Evolutionary conservation across 2,113 vertebrate genomes (phyloP).

Genomic region (Hystrix brachyura): DNA sequence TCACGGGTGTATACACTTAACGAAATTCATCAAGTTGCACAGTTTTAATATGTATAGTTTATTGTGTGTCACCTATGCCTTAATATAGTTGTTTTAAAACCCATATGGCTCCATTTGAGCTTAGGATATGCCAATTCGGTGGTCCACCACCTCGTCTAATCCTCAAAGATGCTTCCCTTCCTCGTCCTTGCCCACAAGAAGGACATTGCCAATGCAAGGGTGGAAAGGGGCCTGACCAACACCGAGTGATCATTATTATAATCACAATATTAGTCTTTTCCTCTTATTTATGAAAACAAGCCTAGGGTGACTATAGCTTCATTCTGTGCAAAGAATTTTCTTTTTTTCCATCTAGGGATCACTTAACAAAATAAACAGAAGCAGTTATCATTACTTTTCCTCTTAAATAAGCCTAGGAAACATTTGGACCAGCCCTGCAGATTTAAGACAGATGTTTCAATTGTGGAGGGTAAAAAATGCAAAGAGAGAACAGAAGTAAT

Average conservation of each 20-base stretch:
- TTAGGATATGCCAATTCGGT: neutral
- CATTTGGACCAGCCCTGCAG: constrained; percentile 84
- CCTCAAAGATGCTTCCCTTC: neutral
- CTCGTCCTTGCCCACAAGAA: neutral
- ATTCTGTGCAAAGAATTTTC: constrained; percentile 72
- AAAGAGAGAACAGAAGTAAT: neutral
- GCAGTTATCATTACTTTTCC: constrained; percentile 84
- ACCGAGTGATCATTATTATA: neutral
- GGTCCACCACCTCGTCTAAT: neutral
- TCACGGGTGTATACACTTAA: neutral
- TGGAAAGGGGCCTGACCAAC: constrained; percentile 72
- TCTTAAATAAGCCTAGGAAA: constrained; percentile 87
- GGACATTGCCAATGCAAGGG: neutral
- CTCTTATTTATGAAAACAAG: constrained; percentile 38
- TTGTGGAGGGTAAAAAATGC: constrained; percentile 50
- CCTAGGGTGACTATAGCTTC: constrained; percentile 69
- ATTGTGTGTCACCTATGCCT: neutral
- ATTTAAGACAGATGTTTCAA: constrained; percentile 85
- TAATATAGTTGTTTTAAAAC: neutral
- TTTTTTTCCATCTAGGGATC: constrained; percentile 80
- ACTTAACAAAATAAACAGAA: constrained; percentile 85
- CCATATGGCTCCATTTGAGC: neutral
- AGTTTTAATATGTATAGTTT: neutral
- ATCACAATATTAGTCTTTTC: constrained; percentile 54
- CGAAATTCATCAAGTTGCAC: neutral